A percentile compares a stretch with the other conserved stretches of the same genome.
phyloP scores from a whole-genome alignment of 2,113 vertebrate genomes.

The Colossoma macropomum region DNA sequence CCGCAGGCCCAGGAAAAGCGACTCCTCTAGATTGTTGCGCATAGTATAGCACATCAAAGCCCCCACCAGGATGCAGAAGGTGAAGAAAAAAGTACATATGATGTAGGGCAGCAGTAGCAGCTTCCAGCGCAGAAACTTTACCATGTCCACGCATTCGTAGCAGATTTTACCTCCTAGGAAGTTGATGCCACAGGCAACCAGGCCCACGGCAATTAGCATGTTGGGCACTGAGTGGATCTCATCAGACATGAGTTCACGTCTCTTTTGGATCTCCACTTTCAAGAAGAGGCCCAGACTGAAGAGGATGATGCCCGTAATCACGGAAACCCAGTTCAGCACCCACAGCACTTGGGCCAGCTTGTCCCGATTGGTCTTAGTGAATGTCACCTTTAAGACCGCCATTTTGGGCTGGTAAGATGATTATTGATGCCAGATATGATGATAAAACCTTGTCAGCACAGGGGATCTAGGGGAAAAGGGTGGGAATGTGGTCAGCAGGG shows the following conservation, averaged over 20 bases:
- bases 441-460: background rate
- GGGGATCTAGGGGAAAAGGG: background rate
- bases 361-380: slow-evolving; percentile 82
- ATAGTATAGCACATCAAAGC: slow-evolving; percentile 85
- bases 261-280: slow-evolving; percentile 85
- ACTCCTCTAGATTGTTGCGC: slow-evolving; percentile 81
- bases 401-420: slow-evolving; percentile 62
- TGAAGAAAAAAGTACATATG: slow-evolving; percentile 84
- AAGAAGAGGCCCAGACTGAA: slow-evolving; percentile 87
- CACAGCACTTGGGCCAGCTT: slow-evolving; percentile 86
- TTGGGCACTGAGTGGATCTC: slow-evolving; percentile 81
- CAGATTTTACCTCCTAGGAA: slow-evolving; percentile 88
- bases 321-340: slow-evolving; percentile 89
- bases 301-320: slow-evolving; percentile 81
- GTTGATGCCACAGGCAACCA: slow-evolving; percentile 86
- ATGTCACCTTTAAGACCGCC: slow-evolving; percentile 86
- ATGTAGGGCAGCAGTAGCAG: slow-evolving; percentile 87
- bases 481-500: background rate
- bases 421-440: background rate
- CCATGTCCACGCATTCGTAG: slow-evolving; percentile 85
- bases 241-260: slow-evolving; percentile 84
- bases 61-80: slow-evolving; percentile 83
- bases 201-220: slow-evolving; percentile 84
- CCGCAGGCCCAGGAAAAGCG: slow-evolving; percentile 81
- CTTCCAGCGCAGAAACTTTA: slow-evolving; percentile 87